These are phyloP conservation scores for Myrmecobius fasciatus DNA, from an alignment of 2,113 vertebrate genomes.

Conservation along the genomic window DNA sequence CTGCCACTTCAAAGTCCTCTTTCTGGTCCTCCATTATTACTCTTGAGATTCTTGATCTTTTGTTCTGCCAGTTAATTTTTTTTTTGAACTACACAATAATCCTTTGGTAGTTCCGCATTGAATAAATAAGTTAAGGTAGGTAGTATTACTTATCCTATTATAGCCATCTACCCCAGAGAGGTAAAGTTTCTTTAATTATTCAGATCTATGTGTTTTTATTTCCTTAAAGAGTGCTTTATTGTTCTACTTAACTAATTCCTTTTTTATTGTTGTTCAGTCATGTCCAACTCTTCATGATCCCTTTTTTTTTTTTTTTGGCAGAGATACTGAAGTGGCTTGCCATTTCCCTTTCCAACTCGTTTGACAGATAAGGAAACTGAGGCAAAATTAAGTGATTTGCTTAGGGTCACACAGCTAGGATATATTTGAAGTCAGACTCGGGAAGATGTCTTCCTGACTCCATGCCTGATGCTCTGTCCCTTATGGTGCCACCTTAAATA, in stretches of 20 bases:
- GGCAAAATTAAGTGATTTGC: too few species aligned
- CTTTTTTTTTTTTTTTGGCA: too few species aligned
- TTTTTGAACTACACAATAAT: too few species aligned
- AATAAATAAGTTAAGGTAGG: background rate
- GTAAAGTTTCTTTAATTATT: background rate
- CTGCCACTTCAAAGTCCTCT: accelerated
- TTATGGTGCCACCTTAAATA: too few species aligned
- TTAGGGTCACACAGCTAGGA: too few species aligned
- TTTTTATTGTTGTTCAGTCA: too few species aligned
- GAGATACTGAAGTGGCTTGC: too few species aligned
- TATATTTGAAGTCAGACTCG: too few species aligned
- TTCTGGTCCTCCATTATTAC: background rate
- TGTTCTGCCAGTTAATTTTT: background rate
- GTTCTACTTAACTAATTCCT: background rate
- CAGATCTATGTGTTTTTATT: background rate
- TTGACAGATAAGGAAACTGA: background rate
- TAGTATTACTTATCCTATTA: background rate
- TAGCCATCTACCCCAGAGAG: background rate
- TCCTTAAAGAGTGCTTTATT: background rate
- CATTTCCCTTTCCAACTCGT: background rate
- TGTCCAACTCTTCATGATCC: too few species aligned
- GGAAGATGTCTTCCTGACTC: too few species aligned
- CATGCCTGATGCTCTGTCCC: too few species aligned
- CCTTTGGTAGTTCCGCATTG: too few species aligned
- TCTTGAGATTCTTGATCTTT: background rate